Base-by-base conservation (phyloP, 2,888 invertebrate genomes). In the Spilosoma lubricipeda region DNA sequence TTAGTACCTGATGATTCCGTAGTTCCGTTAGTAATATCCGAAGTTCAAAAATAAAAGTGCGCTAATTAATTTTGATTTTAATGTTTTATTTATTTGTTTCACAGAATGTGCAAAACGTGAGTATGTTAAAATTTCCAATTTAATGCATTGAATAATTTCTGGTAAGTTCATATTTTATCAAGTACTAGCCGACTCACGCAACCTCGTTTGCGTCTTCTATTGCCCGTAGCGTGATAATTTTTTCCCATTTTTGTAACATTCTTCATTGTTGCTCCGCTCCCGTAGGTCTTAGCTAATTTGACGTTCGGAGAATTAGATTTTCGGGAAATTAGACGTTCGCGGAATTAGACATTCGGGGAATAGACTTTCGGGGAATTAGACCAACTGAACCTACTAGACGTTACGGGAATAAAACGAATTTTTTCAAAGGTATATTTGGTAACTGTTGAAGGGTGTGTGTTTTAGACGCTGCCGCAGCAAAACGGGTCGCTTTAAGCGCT, bases 401-500 rank as follows among this genome's bases (percentile, higher is more conserved):
- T n/a, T n/a, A n/a, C n/a, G n/a, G n/a, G n/a, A n/a, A n/a, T n/a
- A n/a, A n/a, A n/a, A n/a, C n/a, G n/a, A n/a, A n/a, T n/a, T n/a
- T 39, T 39, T 11, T 39, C 36, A 52, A 52, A 20, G 52, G 20
- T 52, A 7, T n/a, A 11, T 20, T 23, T 52, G 23, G 23, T 63
- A 63, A 59, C 4, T 15, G 4, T 30, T 63, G 30, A 30, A 27
- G 23, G 27, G 18, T 30, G 20, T 18, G 33, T 70, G 39, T 59
- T 73, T 8, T 73, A 91, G 90, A 33, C 88, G 90, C 30, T 91
- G 91, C 73, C 90, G 91, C 65, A 80, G 84, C 48, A 78, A 80
- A 30, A 67, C 67, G 33, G 91, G 89, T 20, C 74, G 87, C 3
- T 91, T 91, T 82, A 91, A 91, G 77, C 85, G 89, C 0, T 91